phyloP scores from a whole-genome alignment of 2,797 vertebrate genomes.

The Hippopotamyrus pictus region DNA sequence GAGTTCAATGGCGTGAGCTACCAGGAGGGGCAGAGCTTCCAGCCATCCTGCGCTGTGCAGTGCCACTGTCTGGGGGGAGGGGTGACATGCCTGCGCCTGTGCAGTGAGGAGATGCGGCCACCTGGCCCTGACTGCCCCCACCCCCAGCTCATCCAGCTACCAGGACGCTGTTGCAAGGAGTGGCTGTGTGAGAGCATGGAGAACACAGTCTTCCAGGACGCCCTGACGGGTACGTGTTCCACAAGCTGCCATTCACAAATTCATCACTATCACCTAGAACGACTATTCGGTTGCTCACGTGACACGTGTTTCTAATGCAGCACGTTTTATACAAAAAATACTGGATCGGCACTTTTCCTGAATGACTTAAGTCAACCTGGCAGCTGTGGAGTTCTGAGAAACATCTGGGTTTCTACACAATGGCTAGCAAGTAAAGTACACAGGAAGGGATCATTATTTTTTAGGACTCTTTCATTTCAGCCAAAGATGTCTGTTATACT shows the following conservation, averaged over 20 bases:
- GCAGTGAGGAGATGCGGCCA: constrained; percentile 63
- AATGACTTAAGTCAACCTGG: background rate
- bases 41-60: constrained; percentile 67
- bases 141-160: constrained; percentile 56
- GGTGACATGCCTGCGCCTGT: constrained; percentile 67
- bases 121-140: constrained; percentile 61
- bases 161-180: constrained; percentile 71
- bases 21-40: constrained; percentile 69
- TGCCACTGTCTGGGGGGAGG: constrained; percentile 70
- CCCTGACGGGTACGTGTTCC: constrained; percentile 38
- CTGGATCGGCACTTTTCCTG: background rate
- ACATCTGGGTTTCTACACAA: background rate
- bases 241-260: background rate
- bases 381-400: background rate
- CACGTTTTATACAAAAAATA: background rate
- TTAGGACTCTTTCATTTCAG: background rate
- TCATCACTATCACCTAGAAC: background rate
- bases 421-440: background rate
- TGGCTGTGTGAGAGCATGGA: constrained; percentile 62
- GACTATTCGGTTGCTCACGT: background rate
- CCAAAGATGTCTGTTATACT: background rate
- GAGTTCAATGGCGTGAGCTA: constrained; percentile 62
- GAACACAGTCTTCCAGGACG: constrained; percentile 31
- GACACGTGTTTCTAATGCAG: background rate
- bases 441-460: background rate